These are phyloP conservation scores for Nyleta sp. DNA, from an alignment of 2,888 invertebrate species.

Conservation along the genomic window DNA sequence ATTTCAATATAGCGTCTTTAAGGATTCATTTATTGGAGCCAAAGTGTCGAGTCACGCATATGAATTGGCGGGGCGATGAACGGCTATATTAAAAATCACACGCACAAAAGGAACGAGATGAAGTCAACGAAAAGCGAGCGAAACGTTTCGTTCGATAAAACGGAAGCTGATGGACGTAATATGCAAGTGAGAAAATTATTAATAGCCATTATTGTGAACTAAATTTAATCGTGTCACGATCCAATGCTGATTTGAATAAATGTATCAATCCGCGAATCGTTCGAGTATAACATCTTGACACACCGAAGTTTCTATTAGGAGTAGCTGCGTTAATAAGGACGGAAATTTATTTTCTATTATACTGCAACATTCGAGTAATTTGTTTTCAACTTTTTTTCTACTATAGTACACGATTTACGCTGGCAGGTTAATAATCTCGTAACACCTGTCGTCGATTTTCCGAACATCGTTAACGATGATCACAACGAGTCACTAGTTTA, in stretches of 20 bases:
- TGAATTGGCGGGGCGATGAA: slow-evolving; percentile 72
- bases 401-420: neutral
- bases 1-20: slow-evolving; percentile 47
- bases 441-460: slow-evolving; percentile 44
- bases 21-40: slow-evolving; percentile 58
- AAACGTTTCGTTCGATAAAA: slow-evolving; percentile 43
- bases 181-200: slow-evolving; percentile 57
- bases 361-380: neutral
- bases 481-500: slow-evolving; percentile 45
- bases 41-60: slow-evolving; percentile 75
- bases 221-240: slow-evolving; percentile 43
- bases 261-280: slow-evolving; percentile 35
- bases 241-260: slow-evolving; percentile 20
- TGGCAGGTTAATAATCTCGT: slow-evolving; percentile 31
- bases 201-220: slow-evolving; percentile 49
- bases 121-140: slow-evolving; percentile 51
- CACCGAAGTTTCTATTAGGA: too few relatives aligned
- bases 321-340: neutral
- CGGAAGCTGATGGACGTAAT: slow-evolving; percentile 60
- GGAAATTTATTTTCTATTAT: slow-evolving; percentile 26
- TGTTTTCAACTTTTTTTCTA: slow-evolving; percentile 12
- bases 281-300: too few relatives aligned
- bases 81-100: slow-evolving; percentile 54
- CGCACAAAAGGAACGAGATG: slow-evolving; percentile 46
- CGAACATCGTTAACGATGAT: slow-evolving; percentile 40